Base-by-base conservation (phyloP, 2,888 invertebrate species). In the Agrypnus murinus region DNA sequence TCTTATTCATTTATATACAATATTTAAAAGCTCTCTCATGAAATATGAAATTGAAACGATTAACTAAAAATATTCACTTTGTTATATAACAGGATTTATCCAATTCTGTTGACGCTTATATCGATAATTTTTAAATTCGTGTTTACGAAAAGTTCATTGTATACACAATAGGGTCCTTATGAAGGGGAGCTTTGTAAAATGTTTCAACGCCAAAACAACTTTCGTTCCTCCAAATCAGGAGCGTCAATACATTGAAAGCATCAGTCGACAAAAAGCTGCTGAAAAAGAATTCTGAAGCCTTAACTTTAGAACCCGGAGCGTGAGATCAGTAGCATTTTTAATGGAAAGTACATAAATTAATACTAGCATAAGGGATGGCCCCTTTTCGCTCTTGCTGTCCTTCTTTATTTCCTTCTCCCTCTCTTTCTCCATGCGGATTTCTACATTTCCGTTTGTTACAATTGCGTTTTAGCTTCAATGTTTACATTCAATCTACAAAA, bases 401-500 rank as follows among this genome's bases (percentile, higher is more conserved):
- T n/a, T n/a, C n/a, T n/a, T n/a, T 25, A 25, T 25, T 25, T 25
- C 25, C 25, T 5, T 25, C 25, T 25, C 25, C 25, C 5, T 17
- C 25, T 50, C 31, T 50, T 25, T 50, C n/a, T n/a, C 31, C 50
- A 31, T 50, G 50, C 31, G 46, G 9, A 46, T 46, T 19, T 32
- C 34, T 14, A 34, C 55, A 55, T 55, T 55, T 38, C 15, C 34
- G 36, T 48, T 48, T 25, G 48, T 17, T 48, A 48, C 25, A 10
- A 19, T 12, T 36, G 55, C 36, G 55, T 32, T 12, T 31, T 17
- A 25, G 31, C 50, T 17, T 48, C 36, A 31, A 12, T 62, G 62
- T 62, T 62, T 62, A 62, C 62, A 62, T 62, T 62, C 36, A 46
- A 48, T 62, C 48, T 62, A 38, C 62, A 38, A 62, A 62, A 50